Conservation (phyloP, 2,888 invertebrate species). For the Lasioglossum pauxillum region DNA sequence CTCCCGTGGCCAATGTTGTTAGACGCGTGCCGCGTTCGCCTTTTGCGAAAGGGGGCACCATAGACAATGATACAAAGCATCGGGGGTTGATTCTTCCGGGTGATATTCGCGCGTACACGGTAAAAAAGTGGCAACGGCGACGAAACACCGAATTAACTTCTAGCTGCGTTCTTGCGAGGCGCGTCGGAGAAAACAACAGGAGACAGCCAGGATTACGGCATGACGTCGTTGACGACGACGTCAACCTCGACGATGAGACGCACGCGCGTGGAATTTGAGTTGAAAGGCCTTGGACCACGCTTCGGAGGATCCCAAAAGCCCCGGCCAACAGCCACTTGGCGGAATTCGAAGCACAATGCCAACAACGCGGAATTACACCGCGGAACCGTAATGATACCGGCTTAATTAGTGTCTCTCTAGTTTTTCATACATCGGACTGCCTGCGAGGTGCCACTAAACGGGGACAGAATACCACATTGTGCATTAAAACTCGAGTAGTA, state of each 20-base stretch:
- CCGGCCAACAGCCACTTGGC: slow-evolving; percentile 79
- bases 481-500: slow-evolving; percentile 26
- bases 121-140: slow-evolving; percentile 26
- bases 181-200: slow-evolving; percentile 58
- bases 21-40: slow-evolving; percentile 38
- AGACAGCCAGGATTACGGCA: slow-evolving; percentile 57
- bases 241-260: slow-evolving; percentile 62
- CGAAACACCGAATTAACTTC: slow-evolving; percentile 65
- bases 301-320: slow-evolving; percentile 78
- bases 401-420: slow-evolving; percentile 74
- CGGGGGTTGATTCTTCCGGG: slow-evolving; percentile 22
- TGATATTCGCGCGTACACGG: slow-evolving; percentile 29
- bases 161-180: slow-evolving; percentile 66
- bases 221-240: slow-evolving; percentile 58
- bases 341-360: slow-evolving; percentile 78
- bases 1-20: slow-evolving; percentile 24
- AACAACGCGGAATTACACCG: slow-evolving; percentile 76
- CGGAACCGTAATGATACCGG: slow-evolving; percentile 74
- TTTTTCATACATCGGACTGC: slow-evolving; percentile 60
- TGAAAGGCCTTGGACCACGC: slow-evolving; percentile 77
- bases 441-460: slow-evolving; percentile 65
- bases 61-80: slow-evolving; percentile 32
- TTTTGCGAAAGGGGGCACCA: slow-evolving; percentile 27
- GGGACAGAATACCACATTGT: slow-evolving; percentile 49
- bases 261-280: slow-evolving; percentile 76